These are phyloP conservation scores for Buphagus erythrorhynchus DNA, from an alignment of 2,797 vertebrate species.

Conservation along the genomic window DNA sequence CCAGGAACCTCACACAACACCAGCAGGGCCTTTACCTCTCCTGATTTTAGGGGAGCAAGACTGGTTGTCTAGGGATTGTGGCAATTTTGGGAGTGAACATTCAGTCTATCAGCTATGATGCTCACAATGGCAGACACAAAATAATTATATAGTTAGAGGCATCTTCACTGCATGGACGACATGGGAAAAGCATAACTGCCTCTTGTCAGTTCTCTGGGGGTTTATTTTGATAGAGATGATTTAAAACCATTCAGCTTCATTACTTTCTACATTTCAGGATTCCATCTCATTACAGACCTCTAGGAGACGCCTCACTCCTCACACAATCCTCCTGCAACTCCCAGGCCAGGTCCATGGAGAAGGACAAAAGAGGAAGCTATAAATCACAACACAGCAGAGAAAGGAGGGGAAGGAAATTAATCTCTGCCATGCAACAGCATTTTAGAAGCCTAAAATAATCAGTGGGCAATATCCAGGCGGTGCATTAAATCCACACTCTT, in stretches of 20 bases:
- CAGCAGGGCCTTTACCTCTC: accelerated
- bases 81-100: background rate
- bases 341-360: background rate
- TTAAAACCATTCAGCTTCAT: background rate
- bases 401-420: background rate
- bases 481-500: background rate
- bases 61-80: accelerated
- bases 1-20: background rate
- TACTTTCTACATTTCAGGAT: background rate
- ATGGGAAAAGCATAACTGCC: background rate
- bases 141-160: background rate
- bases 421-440: background rate
- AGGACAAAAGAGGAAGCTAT: background rate
- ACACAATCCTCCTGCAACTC: background rate
- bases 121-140: background rate
- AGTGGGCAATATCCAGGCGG: background rate
- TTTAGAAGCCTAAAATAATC: background rate
- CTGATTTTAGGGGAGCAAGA: background rate
- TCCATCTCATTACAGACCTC: background rate
- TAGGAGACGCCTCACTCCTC: background rate
- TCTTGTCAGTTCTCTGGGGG: background rate
- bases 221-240: background rate
- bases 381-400: background rate
- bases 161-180: background rate
- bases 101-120: background rate